Evolutionary conservation across 2,797 vertebrate genomes (phyloP).

Genomic region (Serranus cabrilla): DNA sequence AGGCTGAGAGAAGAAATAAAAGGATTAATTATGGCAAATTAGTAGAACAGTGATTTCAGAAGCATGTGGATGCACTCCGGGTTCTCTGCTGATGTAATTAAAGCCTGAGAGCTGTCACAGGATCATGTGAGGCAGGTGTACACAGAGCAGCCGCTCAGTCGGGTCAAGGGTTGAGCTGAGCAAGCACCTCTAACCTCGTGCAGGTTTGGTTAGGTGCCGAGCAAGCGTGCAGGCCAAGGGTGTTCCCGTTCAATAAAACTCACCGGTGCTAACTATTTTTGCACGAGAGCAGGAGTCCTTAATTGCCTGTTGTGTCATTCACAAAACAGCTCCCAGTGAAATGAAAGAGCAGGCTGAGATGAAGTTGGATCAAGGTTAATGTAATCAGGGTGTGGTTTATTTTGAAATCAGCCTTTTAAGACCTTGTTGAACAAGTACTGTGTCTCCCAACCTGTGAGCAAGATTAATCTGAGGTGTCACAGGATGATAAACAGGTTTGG

Average conservation of each 20-base stretch:
- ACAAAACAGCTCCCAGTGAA: background rate
- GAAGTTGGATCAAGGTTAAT: background rate
- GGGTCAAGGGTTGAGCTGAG: conserved; percentile 64
- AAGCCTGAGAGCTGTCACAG: background rate
- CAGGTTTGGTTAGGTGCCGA: conserved; percentile 24
- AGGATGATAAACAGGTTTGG: background rate
- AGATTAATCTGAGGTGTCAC: background rate
- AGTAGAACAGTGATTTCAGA: background rate
- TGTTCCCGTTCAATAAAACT: conserved; percentile 22
- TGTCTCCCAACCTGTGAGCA: background rate
- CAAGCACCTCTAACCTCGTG: conserved; percentile 32
- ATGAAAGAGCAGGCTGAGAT: background rate
- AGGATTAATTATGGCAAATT: background rate
- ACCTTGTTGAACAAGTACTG: background rate
- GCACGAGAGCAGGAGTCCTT: background rate
- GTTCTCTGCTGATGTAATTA: conserved; percentile 3
- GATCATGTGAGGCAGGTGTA: conserved; percentile 29
- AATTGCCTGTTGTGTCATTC: background rate
- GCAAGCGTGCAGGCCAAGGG: background rate
- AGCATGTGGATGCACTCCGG: background rate
- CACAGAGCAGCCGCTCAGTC: conserved; percentile 51
- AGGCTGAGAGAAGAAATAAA: conserved; percentile 56
- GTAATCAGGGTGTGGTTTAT: background rate
- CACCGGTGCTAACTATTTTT: conserved; percentile 33
- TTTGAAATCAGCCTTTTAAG: conserved; percentile 6